Evolutionary conservation across 2,888 invertebrate species (phyloP), one percentile per base, ranked within the genome.

Genomic region (Anthrax anthrax): DNA sequence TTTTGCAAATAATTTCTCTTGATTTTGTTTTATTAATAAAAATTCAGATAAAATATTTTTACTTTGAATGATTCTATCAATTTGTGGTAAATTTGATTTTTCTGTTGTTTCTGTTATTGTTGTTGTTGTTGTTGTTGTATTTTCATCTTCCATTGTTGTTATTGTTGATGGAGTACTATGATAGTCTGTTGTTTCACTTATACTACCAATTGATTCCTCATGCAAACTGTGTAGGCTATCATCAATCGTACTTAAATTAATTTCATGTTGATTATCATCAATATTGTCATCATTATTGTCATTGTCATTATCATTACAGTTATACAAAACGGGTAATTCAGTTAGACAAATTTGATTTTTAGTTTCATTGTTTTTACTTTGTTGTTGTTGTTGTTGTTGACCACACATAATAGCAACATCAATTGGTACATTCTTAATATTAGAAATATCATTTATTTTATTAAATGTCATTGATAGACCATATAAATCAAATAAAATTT

Each of bases 401-500:
- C 29, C 29, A 32, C 29, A 12, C 8, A 32, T 32, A 12, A 8
- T 12, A 32, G 29, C 9, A 4, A 12, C 29, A n/a, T n/a, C n/a
- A n/a, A n/a, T n/a, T n/a, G n/a, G n/a, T n/a, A n/a, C n/a, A n/a
- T n/a, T n/a, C n/a, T n/a, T n/a, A n/a, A n/a, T n/a, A n/a, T n/a
- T n/a, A n/a, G n/a, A n/a, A n/a, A n/a, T 9, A 12, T 40, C 37
- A 32, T 44, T 44, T 12, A 49, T 13, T 16, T 41, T 41, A 45
- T 44, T 43, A 37, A 39, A 54, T 53, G 50, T 43, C 42, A 47
- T 47, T 19, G 62, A 56, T 43, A 63, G 55, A 48, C 55, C 54
- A 49, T 58, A 60, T 49, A 65, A 56, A 51, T 65, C 65, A 38
- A 57, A 51, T 19, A 65, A 54, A 2, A 62, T 64, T 18, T 59